Evolutionary conservation across 2,113 vertebrate genomes (phyloP).

Genomic region (Notiomystis cincta): DNA sequence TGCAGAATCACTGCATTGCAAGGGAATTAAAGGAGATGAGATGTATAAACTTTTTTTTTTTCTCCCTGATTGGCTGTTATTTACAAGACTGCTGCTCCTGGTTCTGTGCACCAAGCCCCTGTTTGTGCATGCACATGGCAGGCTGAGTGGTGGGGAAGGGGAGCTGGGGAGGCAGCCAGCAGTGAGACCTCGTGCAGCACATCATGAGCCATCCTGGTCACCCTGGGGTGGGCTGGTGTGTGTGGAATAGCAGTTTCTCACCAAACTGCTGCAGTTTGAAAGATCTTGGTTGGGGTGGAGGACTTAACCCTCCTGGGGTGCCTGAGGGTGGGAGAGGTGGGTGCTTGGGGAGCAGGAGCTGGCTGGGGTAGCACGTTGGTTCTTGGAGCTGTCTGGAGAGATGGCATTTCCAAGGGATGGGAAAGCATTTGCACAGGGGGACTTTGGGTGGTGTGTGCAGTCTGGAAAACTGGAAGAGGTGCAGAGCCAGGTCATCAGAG

Average conservation of each 20-base stretch:
- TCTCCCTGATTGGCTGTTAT: not conserved
- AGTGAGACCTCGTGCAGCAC: accelerated
- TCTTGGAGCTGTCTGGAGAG: not conserved
- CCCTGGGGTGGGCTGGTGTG: not conserved
- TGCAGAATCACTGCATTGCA: not conserved
- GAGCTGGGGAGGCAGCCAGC: accelerated
- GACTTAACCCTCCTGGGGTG: not conserved
- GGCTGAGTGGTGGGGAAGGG: not conserved
- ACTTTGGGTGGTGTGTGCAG: not conserved
- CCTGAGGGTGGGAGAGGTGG: not conserved
- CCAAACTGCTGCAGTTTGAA: not conserved
- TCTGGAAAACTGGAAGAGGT: not conserved
- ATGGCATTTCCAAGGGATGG: not conserved
- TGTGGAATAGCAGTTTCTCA: not conserved
- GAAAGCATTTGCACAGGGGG: accelerated
- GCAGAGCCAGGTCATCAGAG: not conserved
- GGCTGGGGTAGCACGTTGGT: not conserved
- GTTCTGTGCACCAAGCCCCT: not conserved
- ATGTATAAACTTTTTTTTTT: not conserved
- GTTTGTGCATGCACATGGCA: not conserved
- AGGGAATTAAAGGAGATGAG: constrained; percentile 36
- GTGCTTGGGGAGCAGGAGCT: not conserved
- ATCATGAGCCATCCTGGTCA: accelerated
- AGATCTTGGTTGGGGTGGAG: not conserved
- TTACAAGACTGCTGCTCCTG: not conserved